Conservation (phyloP, 2,888 invertebrate genomes). For the Mechanitis mazaeus region DNA sequence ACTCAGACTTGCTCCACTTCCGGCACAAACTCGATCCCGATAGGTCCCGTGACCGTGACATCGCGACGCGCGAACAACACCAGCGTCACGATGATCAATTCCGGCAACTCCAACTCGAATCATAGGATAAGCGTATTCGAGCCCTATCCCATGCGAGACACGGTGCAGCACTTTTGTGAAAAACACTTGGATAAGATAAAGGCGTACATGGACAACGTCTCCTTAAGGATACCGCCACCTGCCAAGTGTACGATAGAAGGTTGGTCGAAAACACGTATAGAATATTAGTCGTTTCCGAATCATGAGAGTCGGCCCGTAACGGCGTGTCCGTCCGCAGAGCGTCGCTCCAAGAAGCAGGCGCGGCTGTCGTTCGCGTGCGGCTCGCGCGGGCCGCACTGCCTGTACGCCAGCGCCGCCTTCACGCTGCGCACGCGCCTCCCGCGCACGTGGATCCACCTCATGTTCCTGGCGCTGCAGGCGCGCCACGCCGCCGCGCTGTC, state of each 20-base stretch:
- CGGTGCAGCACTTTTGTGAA: conserved; percentile 96
- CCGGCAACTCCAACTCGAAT: conserved; percentile 60
- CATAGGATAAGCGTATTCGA: conserved; percentile 89
- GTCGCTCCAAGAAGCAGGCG: conserved; percentile 89
- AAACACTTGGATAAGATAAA: conserved; percentile 95
- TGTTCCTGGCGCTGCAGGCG: conserved; percentile 95
- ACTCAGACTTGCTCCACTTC: conserved; percentile 21
- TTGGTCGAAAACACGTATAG: conserved; percentile 45
- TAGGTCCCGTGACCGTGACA: conserved; percentile 80
- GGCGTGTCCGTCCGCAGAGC: conserved; percentile 68
- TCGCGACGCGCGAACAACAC: conserved; percentile 82
- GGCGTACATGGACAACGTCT: conserved; percentile 91
- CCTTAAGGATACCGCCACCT: conserved; percentile 90
- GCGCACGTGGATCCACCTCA: conserved; percentile 95
- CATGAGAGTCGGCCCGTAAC: too few species aligned
- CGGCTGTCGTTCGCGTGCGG: conserved; percentile 94
- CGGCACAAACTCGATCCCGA: conserved; percentile 43
- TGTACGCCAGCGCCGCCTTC: conserved; percentile 88
- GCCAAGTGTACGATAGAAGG: conserved; percentile 96
- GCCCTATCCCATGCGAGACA: conserved; percentile 93
- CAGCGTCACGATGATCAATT: conserved; percentile 85
- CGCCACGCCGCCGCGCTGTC: conserved; percentile 86
- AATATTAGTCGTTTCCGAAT: background rate
- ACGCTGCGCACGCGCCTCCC: conserved; percentile 88
- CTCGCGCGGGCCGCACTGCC: conserved; percentile 87